These are phyloP conservation scores for Calyptommatus sinebrachiatus DNA, from an alignment of 2,113 vertebrate genomes.

Conservation along the genomic window DNA sequence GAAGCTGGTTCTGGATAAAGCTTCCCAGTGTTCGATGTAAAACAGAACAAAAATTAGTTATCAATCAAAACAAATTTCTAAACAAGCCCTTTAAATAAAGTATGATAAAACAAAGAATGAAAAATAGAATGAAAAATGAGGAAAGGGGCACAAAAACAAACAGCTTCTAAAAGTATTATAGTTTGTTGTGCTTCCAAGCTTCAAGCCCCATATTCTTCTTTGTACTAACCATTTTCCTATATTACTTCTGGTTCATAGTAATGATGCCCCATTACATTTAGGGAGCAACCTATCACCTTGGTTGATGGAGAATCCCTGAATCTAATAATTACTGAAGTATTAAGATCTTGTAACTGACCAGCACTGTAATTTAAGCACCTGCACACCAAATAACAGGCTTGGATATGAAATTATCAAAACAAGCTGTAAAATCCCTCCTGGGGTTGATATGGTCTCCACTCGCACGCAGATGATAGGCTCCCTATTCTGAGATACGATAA, in stretches of 20 bases:
- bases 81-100: not conserved
- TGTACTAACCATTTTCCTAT: not conserved
- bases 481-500: too few species aligned
- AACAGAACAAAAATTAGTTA: not conserved
- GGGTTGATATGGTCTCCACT: too few species aligned
- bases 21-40: not conserved
- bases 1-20: not conserved
- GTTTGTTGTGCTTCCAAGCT: too few species aligned
- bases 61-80: not conserved
- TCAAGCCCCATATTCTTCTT: too few species aligned
- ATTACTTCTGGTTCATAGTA: not conserved
- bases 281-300: not conserved
- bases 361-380: not conserved
- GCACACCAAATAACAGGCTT: not conserved
- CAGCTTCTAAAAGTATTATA: too few species aligned
- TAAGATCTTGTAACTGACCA: not conserved
- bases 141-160: not conserved
- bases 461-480: too few species aligned
- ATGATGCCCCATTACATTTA: not conserved
- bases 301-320: not conserved
- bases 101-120: not conserved
- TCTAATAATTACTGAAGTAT: not conserved
- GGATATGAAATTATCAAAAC: not conserved
- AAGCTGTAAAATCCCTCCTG: not conserved
- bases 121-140: not conserved